Conservation (phyloP, 2,797 vertebrate genomes). For the Lepidocolaptes lacrymiger region DNA sequence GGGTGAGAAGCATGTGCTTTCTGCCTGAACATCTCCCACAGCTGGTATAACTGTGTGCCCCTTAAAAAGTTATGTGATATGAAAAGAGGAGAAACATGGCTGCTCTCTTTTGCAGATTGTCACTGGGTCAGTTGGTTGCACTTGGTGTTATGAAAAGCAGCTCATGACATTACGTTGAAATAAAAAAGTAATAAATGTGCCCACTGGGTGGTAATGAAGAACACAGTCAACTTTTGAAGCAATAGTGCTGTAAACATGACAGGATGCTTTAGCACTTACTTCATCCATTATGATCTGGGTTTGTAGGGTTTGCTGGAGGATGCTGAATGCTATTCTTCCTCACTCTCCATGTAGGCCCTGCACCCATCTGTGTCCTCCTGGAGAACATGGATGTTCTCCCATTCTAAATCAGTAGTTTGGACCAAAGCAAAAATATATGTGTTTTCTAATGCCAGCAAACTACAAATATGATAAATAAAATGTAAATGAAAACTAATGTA, state of each 20-base stretch:
- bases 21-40: neutral
- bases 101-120: neutral
- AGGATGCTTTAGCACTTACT: neutral
- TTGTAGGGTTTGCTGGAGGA: neutral
- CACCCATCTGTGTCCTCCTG: neutral
- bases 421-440: neutral
- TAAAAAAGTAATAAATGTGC: neutral
- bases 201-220: neutral
- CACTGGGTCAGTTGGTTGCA: neutral
- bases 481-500: neutral
- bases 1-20: neutral
- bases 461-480: neutral
- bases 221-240: neutral
- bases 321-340: neutral
- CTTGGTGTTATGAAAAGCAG: neutral
- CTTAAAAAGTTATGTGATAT: neutral
- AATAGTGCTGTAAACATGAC: neutral
- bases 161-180: neutral
- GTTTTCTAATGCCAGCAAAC: neutral
- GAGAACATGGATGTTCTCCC: neutral
- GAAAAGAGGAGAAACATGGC: neutral
- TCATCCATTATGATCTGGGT: neutral
- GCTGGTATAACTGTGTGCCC: neutral
- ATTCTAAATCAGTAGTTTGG: neutral
- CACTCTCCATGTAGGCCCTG: neutral